These are phyloP conservation scores for Malacoctenus gilli DNA, from an alignment of 2,797 vertebrate genomes.

Conservation along the genomic window DNA sequence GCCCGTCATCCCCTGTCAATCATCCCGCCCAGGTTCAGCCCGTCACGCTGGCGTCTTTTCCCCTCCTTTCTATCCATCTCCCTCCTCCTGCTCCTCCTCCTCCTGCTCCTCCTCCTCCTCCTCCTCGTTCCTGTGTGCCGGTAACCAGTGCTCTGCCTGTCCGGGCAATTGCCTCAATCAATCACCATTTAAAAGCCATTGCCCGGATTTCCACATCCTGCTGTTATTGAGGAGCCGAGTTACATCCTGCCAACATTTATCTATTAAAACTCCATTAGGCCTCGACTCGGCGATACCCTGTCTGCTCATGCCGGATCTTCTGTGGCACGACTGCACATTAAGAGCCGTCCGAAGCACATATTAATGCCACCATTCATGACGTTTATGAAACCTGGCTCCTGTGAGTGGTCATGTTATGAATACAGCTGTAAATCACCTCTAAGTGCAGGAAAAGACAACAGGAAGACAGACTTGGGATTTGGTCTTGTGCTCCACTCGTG, in stretches of 20 bases:
- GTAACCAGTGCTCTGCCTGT: conserved; percentile 44
- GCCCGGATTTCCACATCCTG: conserved; percentile 67
- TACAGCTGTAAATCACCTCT: conserved; percentile 6
- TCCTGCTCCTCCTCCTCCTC: conserved; percentile 36
- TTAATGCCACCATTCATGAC: conserved; percentile 28
- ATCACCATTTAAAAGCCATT: conserved; percentile 71
- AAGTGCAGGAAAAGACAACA: conserved; percentile 8
- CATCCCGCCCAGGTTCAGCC: conserved; percentile 12
- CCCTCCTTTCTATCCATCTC: conserved; percentile 22
- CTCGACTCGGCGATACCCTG: conserved; percentile 29
- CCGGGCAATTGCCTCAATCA: conserved; percentile 59
- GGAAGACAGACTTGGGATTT: neutral
- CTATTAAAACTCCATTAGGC: conserved; percentile 79
- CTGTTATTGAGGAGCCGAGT: conserved; percentile 64
- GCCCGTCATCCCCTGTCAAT: conserved; percentile 31
- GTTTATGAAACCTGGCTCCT: conserved; percentile 9
- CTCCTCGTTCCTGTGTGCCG: conserved; percentile 42
- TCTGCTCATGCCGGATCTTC: conserved; percentile 50
- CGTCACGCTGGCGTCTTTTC: conserved; percentile 12
- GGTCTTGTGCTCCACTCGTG: neutral
- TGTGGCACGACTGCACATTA: conserved; percentile 43
- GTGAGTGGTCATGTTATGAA: conserved; percentile 1
- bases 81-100: conserved; percentile 29
- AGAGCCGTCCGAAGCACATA: conserved; percentile 47
- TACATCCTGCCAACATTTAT: conserved; percentile 74